Percentiles rank a stretch among this genome's conserved stretches.
phyloP scores from a whole-genome alignment of 2,888 invertebrate species.

The Sicus ferrugineus region DNA sequence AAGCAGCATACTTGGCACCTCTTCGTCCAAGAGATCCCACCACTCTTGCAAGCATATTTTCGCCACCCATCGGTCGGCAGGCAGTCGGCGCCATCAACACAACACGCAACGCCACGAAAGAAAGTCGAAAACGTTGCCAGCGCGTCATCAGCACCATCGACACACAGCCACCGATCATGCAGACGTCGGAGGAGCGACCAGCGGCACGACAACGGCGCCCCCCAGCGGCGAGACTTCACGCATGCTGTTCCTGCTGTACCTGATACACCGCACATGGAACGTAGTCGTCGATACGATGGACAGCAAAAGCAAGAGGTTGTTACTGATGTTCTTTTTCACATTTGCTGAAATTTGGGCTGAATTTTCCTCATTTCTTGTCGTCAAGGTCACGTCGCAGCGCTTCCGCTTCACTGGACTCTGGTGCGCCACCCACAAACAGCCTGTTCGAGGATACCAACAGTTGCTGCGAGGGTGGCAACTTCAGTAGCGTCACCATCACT shows the following conservation, averaged over 20 bases:
- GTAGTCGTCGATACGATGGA: constrained; percentile 72
- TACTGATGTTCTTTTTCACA: background rate
- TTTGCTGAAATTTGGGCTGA: background rate
- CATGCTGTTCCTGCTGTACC: constrained; percentile 72
- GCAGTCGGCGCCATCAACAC: background rate
- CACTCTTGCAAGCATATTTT: background rate
- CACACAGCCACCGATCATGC: constrained; percentile 20
- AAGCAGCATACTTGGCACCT: constrained; percentile 13
- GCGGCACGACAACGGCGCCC: constrained; percentile 33
- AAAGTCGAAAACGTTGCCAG: constrained; percentile 55
- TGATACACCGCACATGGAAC: constrained; percentile 76
- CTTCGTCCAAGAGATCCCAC: constrained; percentile 16
- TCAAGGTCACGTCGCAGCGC: constrained; percentile 49
- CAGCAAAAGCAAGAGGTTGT: constrained; percentile 67
- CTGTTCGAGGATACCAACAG: constrained; percentile 44
- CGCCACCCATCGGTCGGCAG: background rate
- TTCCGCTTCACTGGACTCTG: constrained; percentile 41
- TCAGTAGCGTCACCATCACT: constrained; percentile 54
- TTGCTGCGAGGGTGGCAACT: constrained; percentile 40
- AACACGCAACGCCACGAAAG: constrained; percentile 13
- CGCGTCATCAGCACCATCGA: constrained; percentile 43
- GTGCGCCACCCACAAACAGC: constrained; percentile 43
- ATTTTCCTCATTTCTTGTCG: constrained; percentile 3
- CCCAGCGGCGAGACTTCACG: constrained; percentile 67
- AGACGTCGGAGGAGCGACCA: constrained; percentile 16